Evolutionary conservation across 2,797 vertebrate species (phyloP).

Genomic region (Borostomias antarcticus): DNA sequence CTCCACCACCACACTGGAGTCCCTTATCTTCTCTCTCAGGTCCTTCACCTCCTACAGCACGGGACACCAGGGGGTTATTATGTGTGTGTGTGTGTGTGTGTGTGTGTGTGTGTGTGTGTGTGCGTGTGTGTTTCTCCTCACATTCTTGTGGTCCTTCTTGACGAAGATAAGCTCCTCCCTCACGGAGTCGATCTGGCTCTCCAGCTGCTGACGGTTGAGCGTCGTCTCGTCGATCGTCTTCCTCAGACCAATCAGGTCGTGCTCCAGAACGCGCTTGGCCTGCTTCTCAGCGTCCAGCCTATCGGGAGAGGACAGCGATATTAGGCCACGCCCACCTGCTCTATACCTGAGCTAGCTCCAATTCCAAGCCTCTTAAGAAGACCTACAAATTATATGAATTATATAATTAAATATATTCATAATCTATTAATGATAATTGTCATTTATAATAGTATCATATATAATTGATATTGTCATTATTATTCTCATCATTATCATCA

Average conservation of each 20-base stretch:
- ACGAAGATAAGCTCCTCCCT: constrained; percentile 80
- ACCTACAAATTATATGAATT: too few species aligned
- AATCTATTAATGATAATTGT: too few species aligned
- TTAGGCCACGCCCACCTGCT: not conserved
- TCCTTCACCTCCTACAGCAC: constrained; percentile 66
- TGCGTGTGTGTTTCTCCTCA: constrained; percentile 44
- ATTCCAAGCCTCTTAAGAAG: too few species aligned
- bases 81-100: not conserved
- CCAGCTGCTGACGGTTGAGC: constrained; percentile 72
- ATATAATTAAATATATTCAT: too few species aligned
- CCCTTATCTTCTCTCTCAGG: constrained; percentile 69
- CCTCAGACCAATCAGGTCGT: constrained; percentile 81
- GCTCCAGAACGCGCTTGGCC: constrained; percentile 75
- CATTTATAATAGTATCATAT: too few species aligned
- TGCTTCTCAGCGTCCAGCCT: constrained; percentile 83
- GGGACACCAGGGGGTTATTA: not conserved
- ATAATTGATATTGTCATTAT: not conserved
- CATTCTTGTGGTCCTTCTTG: constrained; percentile 83
- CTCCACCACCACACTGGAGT: constrained; percentile 71
- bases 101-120: constrained; percentile 1
- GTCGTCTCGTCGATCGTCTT: constrained; percentile 81
- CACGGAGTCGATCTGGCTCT: constrained; percentile 81
- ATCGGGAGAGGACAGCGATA: not conserved
- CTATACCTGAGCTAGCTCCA: not conserved
- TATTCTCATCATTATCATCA: not conserved